Conservation (phyloP, 2,888 invertebrate genomes). For the Andrena bicolor region DNA sequence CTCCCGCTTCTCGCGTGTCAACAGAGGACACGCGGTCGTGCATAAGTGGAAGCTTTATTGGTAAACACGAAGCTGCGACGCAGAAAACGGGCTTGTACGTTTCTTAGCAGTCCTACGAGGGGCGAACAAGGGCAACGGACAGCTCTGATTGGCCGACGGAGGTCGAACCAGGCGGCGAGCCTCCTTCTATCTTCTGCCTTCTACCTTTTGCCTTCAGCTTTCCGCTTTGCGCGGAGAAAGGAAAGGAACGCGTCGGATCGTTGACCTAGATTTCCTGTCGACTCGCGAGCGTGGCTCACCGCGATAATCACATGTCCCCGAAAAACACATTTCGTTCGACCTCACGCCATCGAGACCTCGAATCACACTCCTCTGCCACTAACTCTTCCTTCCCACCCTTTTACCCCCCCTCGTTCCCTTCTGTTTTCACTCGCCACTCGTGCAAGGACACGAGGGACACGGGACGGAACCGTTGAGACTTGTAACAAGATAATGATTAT, state of each 20-base stretch:
- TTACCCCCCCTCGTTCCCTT: too few relatives aligned
- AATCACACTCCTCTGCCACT: not conserved
- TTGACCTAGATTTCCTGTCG: conserved; percentile 52
- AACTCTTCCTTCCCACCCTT: not conserved
- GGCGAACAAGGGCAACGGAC: too few relatives aligned
- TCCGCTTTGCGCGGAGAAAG: conserved; percentile 6
- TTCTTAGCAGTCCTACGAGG: too few relatives aligned
- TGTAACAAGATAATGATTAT: too few relatives aligned
- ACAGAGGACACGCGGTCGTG: not conserved
- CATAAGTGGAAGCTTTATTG: not conserved
- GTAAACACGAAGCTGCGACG: conserved; percentile 19
- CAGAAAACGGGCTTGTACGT: conserved; percentile 41
- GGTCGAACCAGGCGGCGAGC: conserved; percentile 60
- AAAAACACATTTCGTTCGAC: conserved; percentile 7
- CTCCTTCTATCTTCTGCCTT: conserved; percentile 44
- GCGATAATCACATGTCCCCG: conserved; percentile 30
- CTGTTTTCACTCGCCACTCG: not conserved
- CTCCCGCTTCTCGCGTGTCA: not conserved
- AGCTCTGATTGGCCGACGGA: conserved; percentile 55
- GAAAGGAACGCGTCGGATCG: conserved; percentile 48
- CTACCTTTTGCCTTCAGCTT: not conserved
- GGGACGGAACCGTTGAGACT: too few relatives aligned
- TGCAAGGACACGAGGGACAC: not conserved
- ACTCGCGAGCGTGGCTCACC: not conserved
- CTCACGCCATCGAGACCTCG: not conserved